Base-by-base conservation (phyloP, 1,140 invertebrate genomes). In the Eurosta solidaginis region DNA sequence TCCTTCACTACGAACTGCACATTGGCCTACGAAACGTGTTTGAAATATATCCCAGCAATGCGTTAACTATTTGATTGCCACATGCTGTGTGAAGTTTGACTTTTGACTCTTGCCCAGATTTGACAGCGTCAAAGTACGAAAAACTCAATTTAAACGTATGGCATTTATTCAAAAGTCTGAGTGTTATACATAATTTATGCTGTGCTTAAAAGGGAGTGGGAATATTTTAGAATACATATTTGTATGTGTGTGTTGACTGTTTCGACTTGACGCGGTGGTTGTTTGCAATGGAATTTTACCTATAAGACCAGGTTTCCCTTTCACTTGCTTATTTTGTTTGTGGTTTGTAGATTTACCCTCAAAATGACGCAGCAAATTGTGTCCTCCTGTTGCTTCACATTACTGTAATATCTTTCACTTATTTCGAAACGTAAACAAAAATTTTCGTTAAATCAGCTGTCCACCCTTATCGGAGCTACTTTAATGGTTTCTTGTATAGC, bases 111-210 rank as follows among this genome's bases (percentile, higher is more conserved):
- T 25, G 27, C 59, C 40, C 14, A 47, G 7, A n/a, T 68, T 36
- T 40, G 33, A 40, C 27, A 33, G 33, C 33, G 33, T 68, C 33
- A 40, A 68, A 68, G 40, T 68, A 9, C 59, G 40, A 10, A 29
- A 68, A 68, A 68, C 59, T 68, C 27, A 68, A 68, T 68, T 68
- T 68, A 36, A 68, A 68, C 33, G 20, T 29, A 40, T 68, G 33
- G 10, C 59, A 33, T 68, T 20, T 68, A 68, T 68, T 68, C 36
- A 68, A 68, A 6, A 68, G 17, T 68, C 27, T 40, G 33, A 6
- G n/a, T 29, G 59, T 40, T 68, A 68, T 68, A n/a, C n/a, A n/a
- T n/a, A n/a, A n/a, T n/a, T n/a, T n/a, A n/a, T n/a, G n/a, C n/a
- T n/a, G n/a, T n/a, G n/a, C n/a, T n/a, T n/a, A n/a, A n/a, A n/a